A percentile compares a stretch with the other conserved stretches of the same genome.
phyloP scores from a whole-genome alignment of 2,888 invertebrate genomes.

The Apamea epomidion region DNA sequence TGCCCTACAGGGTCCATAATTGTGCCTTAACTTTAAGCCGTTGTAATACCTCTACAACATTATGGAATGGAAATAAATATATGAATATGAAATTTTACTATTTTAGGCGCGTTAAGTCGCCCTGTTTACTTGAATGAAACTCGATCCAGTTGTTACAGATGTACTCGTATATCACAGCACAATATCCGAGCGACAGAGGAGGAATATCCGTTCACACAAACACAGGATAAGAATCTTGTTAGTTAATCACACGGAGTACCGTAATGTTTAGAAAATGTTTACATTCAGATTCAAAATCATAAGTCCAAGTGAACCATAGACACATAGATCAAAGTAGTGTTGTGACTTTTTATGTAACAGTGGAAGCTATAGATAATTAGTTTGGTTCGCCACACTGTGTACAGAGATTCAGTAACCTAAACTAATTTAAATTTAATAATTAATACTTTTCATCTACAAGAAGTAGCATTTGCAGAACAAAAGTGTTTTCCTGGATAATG shows the following conservation, averaged over 20 bases:
- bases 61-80: no score
- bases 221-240: not conserved
- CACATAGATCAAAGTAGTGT: not conserved
- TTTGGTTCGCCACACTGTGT: no score
- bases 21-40: no score
- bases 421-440: not conserved
- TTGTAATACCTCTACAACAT: no score
- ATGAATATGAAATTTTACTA: not conserved
- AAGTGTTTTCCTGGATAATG: slow-evolving; percentile 4
- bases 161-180: not conserved
- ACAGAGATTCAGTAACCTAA: not conserved
- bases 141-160: no score
- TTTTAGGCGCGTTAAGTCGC: not conserved
- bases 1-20: no score
- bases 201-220: not conserved
- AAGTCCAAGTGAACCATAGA: not conserved
- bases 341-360: not conserved
- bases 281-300: not conserved
- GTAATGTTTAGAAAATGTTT: not conserved
- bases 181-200: no score
- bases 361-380: not conserved
- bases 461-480: not conserved
- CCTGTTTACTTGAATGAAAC: no score
- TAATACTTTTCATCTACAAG: not conserved
- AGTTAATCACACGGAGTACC: not conserved